Conservation (phyloP, 1,140 invertebrate species). For the Cataglyphis hispanica region DNA sequence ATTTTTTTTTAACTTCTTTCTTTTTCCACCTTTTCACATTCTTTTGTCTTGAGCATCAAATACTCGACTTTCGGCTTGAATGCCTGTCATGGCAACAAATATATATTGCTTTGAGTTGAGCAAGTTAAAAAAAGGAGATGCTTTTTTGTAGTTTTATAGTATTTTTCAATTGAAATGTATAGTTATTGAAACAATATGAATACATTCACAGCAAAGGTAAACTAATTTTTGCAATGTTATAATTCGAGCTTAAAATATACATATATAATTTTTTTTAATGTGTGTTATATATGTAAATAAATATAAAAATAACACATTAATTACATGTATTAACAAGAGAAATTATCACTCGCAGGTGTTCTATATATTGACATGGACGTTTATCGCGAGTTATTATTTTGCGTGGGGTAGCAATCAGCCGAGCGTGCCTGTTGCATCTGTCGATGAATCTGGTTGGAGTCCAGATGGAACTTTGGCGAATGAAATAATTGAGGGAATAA, state of each 20-base stretch:
- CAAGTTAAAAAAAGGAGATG: too few species aligned
- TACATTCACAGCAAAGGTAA: conserved; percentile 16
- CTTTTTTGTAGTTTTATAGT: too few species aligned
- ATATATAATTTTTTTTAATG: neutral
- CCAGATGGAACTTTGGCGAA: conserved; percentile 73
- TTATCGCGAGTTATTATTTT: conserved; percentile 75
- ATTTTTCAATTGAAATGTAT: too few species aligned
- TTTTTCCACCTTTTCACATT: too few species aligned
- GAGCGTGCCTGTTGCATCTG: conserved; percentile 37
- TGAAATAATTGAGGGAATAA: conserved; percentile 10
- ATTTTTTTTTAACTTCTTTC: too few species aligned
- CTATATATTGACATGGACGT: conserved; percentile 66
- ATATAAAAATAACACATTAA: neutral
- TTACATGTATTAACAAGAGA: neutral
- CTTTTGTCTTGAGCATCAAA: too few species aligned
- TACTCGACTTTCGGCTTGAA: too few species aligned
- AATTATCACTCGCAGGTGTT: conserved; percentile 57
- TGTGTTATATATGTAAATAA: neutral
- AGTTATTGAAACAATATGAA: too few species aligned
- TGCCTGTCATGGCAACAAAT: too few species aligned
- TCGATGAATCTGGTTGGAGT: conserved; percentile 78
- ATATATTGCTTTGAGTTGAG: too few species aligned
- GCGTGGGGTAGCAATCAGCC: conserved; percentile 69
- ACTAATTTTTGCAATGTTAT: neutral
- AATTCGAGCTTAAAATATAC: neutral